Conservation (phyloP, 2,797 vertebrate species). For the Spinus olivaceus region DNA sequence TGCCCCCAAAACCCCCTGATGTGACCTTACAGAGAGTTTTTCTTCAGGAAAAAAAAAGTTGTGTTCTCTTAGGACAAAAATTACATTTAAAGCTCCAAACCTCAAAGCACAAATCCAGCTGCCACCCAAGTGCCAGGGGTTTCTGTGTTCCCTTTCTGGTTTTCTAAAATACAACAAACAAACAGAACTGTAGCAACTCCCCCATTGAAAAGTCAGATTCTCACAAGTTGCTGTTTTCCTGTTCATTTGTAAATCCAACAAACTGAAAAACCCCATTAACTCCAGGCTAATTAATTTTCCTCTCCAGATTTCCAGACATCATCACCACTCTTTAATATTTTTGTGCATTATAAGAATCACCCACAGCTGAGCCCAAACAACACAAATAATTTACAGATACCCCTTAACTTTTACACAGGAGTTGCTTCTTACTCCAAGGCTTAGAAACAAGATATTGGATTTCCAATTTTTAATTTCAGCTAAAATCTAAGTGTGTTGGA, state of each 20-base stretch:
- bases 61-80: neutral
- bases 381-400: rapidly evolving
- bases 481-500: rapidly evolving
- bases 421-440: neutral
- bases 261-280: rapidly evolving
- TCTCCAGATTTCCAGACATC: neutral
- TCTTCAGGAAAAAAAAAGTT: too few relatives aligned
- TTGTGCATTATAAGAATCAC: neutral
- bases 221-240: neutral
- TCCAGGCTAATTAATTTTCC: neutral
- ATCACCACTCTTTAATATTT: neutral
- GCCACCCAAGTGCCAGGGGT: neutral
- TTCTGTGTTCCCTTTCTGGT: neutral
- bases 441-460: neutral
- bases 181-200: neutral
- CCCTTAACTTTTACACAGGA: neutral
- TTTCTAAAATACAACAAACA: neutral
- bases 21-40: rapidly evolving
- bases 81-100: neutral
- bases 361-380: neutral
- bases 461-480: neutral
- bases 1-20: rapidly evolving
- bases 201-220: neutral
- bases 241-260: neutral
- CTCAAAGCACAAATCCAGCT: neutral